Evolutionary conservation across 2,797 vertebrate genomes (phyloP).

Genomic region (Enteromius fasciolatus): DNA sequence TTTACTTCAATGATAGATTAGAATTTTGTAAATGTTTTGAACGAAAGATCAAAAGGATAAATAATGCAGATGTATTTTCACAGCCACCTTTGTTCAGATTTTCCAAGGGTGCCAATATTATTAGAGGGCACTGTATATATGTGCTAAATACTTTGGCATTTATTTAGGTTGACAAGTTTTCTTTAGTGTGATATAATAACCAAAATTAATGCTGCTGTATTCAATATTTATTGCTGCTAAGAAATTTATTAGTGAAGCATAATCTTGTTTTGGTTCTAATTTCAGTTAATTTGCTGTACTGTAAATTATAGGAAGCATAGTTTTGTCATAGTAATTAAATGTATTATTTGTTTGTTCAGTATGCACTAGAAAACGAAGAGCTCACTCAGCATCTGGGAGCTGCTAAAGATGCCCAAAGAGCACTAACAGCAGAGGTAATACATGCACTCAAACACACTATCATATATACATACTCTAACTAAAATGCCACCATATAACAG

Average conservation of each 20-base stretch:
- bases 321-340: not conserved
- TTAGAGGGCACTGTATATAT: too few species aligned
- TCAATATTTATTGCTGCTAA: not conserved
- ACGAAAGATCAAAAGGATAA: too few species aligned
- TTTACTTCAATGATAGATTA: too few species aligned
- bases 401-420: slow-evolving; percentile 96
- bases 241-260: not conserved
- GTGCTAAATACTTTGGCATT: too few species aligned
- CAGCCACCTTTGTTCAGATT: too few species aligned
- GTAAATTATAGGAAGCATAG: not conserved
- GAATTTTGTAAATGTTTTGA: too few species aligned
- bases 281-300: not conserved
- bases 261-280: not conserved
- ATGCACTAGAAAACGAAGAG: slow-evolving; percentile 94
- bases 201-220: not conserved
- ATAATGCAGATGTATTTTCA: too few species aligned
- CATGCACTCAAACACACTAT: not conserved
- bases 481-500: not conserved
- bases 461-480: not conserved
- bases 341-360: slow-evolving; percentile 73
- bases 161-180: not conserved
- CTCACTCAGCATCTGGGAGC: slow-evolving; percentile 95
- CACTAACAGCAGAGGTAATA: slow-evolving; percentile 94
- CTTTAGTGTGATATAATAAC: not conserved
- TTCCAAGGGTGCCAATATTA: too few species aligned